Base-by-base conservation (phyloP, 2,797 vertebrate genomes). In the Gymnodraco acuticeps region DNA sequence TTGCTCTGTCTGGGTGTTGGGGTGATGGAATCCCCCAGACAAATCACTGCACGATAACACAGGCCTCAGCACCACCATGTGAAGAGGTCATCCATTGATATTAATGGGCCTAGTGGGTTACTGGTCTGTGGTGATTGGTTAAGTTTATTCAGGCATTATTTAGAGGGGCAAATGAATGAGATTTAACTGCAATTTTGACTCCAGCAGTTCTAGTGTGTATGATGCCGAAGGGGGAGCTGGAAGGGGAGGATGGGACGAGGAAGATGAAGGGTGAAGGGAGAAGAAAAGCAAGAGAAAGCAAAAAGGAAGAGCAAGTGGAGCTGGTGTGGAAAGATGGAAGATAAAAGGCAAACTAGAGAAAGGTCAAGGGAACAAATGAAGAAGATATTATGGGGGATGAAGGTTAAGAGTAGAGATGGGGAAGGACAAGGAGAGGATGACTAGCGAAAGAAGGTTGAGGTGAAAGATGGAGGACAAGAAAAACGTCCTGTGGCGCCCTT, bases 141-240 rank as follows among this genome's bases (percentile, higher is more conserved):
- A 87, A 78, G 80, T 93, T 92, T 91, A 90, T 87, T 93, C 88
- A 89, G 85, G 89, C 89, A 92, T 93, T 90, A 94, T 84, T 90
- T 87, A 81, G 58, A 83, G 77, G 73, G 64, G 58, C 59, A 67
- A 70, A 90, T 94, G 89, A 83, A 90, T 93, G 62, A 55, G 63
- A 80, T 84, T 87, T 84, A 86, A 81, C 76, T 79, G 78, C 56
- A 58, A 17, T 20, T 83, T 83, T 78, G 74, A 81, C 62, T 78
- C 77, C 66, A 33, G 46, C 58, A 72, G 66, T 78, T 70, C 63
- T 45, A 50, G 59, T 68, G 61, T 66, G 41, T 52, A 17, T 54
- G 51, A 50, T 17, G 61, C 1, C 1, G 10, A 4, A n/a, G 20
- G 14, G 45, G 4, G 27, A 38, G 14, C 9, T 10, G 62, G 20